These are phyloP conservation scores for Typhlomys cinereus DNA, from an alignment of 2,113 vertebrate genomes.

Conservation along the genomic window DNA sequence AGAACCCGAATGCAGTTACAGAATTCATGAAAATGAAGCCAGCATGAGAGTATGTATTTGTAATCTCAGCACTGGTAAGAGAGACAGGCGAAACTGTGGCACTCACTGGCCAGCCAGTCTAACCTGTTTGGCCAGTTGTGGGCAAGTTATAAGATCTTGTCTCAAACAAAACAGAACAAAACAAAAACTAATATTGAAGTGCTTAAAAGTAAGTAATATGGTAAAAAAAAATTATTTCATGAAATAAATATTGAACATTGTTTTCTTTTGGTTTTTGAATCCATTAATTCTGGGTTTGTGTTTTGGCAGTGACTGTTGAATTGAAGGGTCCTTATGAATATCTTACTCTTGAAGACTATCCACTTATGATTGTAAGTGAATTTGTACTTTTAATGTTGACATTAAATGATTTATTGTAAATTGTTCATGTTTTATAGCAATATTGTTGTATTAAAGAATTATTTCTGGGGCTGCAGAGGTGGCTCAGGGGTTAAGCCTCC, in stretches of 20 bases:
- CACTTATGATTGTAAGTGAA: constrained; percentile 94
- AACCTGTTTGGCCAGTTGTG: background rate
- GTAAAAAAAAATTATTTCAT: constrained; percentile 18
- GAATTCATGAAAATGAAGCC: background rate
- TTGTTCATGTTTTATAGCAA: background rate
- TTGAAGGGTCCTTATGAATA: constrained; percentile 95
- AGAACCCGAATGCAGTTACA: background rate
- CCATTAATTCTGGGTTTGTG: constrained; percentile 71
- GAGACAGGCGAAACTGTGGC: background rate
- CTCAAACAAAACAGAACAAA: background rate
- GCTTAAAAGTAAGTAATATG: constrained; percentile 27
- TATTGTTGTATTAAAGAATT: constrained; percentile 33
- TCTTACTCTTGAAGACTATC: constrained; percentile 95
- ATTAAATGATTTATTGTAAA: constrained; percentile 46
- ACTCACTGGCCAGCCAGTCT: background rate
- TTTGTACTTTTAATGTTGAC: constrained; percentile 25
- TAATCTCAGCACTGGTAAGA: background rate
- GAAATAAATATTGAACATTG: background rate
- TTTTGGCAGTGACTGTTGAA: constrained; percentile 93
- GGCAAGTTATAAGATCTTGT: background rate
- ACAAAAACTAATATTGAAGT: background rate
- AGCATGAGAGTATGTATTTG: background rate
- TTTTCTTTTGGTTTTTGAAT: constrained; percentile 57
- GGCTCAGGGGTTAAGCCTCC: no score
- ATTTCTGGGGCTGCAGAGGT: no score